phyloP scores from a whole-genome alignment of 1,140 invertebrate species.

The Contarinia nasturtii region DNA sequence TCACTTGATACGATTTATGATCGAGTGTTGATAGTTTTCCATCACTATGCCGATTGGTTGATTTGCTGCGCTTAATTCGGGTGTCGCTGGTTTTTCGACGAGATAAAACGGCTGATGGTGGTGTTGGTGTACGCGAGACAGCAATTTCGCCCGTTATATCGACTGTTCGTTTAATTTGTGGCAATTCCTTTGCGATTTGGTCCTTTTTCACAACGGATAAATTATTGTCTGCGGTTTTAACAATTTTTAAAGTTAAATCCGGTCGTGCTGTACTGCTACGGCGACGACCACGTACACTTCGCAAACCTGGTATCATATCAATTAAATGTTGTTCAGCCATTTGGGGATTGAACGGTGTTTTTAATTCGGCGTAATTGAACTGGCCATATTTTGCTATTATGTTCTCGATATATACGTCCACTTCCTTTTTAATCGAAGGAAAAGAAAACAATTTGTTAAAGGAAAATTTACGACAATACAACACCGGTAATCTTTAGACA shows the following conservation, averaged over 20 bases:
- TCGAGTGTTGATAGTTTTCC: too few species aligned
- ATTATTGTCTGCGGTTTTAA: constrained; percentile 19
- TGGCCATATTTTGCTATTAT: constrained; percentile 51
- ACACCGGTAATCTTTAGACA: too few species aligned
- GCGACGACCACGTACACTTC: not conserved
- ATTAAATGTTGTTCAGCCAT: constrained; percentile 44
- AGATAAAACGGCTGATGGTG: too few species aligned
- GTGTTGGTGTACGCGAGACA: too few species aligned
- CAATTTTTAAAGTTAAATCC: constrained; percentile 19
- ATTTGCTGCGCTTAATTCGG: too few species aligned
- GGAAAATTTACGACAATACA: too few species aligned
- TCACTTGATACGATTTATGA: too few species aligned
- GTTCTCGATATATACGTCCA: constrained; percentile 52
- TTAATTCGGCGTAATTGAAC: constrained; percentile 57
- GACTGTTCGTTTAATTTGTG: too few species aligned
- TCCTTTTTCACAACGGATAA: constrained; percentile 7
- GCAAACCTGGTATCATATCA: constrained; percentile 35
- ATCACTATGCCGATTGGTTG: too few species aligned
- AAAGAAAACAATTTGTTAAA: too few species aligned
- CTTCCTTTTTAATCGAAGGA: constrained; percentile 29
- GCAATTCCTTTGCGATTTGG: not conserved
- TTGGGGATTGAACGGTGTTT: constrained; percentile 45
- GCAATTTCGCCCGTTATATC: too few species aligned
- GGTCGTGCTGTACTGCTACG: constrained; percentile 12
- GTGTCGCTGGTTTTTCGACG: too few species aligned